Conservation (phyloP, 2,888 invertebrate genomes). For the Agriopis marginaria region DNA sequence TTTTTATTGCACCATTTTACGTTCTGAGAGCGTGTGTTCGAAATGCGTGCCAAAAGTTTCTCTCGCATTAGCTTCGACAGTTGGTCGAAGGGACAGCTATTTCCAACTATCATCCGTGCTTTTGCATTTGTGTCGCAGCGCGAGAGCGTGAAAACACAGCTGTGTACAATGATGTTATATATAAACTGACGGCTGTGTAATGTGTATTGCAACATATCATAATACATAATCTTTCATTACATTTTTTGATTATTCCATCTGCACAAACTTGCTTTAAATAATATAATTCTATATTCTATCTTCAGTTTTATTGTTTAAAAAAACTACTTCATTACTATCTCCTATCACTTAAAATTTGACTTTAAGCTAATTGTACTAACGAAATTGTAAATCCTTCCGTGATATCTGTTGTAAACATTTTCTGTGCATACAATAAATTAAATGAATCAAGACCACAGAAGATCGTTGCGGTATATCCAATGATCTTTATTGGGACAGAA, state of each 20-base stretch:
- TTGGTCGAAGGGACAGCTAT: conserved; percentile 64
- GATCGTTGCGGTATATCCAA: conserved; percentile 23
- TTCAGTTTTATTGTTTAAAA: not conserved
- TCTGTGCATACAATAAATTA: conserved; percentile 22
- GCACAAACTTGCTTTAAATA: not conserved
- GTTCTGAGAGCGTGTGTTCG: conserved; percentile 54
- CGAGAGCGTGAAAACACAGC: conserved; percentile 16
- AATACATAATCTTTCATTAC: not conserved
- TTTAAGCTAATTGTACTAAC: too few species aligned
- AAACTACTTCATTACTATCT: not conserved
- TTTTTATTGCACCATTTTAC: conserved; percentile 59
- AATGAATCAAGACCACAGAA: conserved; percentile 21
- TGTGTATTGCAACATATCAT: not conserved
- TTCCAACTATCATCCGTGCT: conserved; percentile 55
- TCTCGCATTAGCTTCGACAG: conserved; percentile 61
- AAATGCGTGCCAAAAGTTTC: conserved; percentile 66
- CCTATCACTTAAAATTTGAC: conserved; percentile 1
- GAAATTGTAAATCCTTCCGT: conserved; percentile 2
- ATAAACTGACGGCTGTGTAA: not conserved
- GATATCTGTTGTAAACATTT: conserved; percentile 13
- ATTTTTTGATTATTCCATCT: not conserved
- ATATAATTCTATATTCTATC: not conserved
- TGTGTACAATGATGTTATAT: not conserved
- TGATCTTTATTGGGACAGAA: conserved; percentile 32
- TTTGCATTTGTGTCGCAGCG: conserved; percentile 29